A percentile compares a stretch with the other conserved stretches of the same genome.
Conservation (phyloP, 2,888 invertebrate genomes). For the Pterobdella sp. region DNA sequence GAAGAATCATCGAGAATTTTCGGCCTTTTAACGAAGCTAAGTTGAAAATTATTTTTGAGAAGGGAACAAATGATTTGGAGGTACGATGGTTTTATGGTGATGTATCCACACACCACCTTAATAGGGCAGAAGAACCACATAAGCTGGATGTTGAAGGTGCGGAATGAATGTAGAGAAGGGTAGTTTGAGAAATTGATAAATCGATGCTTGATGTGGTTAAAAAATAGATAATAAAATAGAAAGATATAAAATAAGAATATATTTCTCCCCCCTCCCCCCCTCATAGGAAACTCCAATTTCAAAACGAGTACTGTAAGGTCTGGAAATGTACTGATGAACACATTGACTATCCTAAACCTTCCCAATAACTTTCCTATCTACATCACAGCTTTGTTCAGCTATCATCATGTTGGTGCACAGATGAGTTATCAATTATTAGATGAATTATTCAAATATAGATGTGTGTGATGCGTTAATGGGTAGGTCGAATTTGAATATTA, state of each 20-base stretch:
- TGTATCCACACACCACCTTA: background rate
- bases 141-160: conserved; percentile 20
- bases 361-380: conserved; percentile 13
- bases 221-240: background rate
- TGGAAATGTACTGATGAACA: conserved; percentile 3
- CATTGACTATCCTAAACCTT: conserved; percentile 1
- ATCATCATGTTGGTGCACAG: too few relatives aligned
- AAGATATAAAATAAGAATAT: background rate
- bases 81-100: conserved; percentile 16
- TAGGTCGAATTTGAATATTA: too few relatives aligned
- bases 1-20: background rate
- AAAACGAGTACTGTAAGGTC: conserved; percentile 3
- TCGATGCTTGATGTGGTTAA: background rate
- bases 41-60: conserved; percentile 17
- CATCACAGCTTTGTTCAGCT: conserved; percentile 16
- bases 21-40: conserved; percentile 3
- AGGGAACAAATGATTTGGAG: background rate
- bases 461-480: too few relatives aligned
- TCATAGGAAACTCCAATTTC: conserved; percentile 8
- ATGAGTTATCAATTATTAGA: too few relatives aligned
- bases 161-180: background rate
- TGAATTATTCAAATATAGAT: too few relatives aligned
- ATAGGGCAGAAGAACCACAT: conserved; percentile 14
- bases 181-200: background rate
- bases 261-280: background rate